Conservation (phyloP, 2,113 vertebrate species). For the Macquaria australasica region DNA sequence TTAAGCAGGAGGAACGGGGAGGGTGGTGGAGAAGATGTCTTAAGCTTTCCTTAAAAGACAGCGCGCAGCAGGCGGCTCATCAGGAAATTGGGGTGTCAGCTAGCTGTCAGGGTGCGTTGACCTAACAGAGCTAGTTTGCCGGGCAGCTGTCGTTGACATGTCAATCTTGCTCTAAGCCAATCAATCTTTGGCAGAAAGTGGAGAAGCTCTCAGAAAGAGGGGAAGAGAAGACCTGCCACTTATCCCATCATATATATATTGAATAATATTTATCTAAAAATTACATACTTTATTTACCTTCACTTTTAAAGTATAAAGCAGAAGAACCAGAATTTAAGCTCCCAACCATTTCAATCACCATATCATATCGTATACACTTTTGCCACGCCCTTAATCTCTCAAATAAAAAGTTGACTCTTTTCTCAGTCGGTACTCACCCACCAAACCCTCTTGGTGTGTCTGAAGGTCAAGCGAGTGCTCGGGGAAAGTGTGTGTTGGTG, state of each 20-base stretch:
- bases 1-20: conserved; percentile 45
- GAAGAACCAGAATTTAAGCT: neutral
- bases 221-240: conserved; percentile 20
- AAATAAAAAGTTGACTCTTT: conserved; percentile 35
- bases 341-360: neutral
- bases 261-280: conserved; percentile 6
- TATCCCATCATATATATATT: conserved; percentile 7
- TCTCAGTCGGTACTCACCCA: neutral
- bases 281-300: neutral
- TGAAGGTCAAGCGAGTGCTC: conserved; percentile 56
- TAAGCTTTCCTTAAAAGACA: conserved; percentile 65
- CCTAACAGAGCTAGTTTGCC: conserved; percentile 65
- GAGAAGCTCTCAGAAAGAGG: conserved; percentile 25
- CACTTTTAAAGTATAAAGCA: conserved; percentile 14
- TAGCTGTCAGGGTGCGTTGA: conserved; percentile 77
- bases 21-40: conserved; percentile 50
- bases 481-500: conserved; percentile 39
- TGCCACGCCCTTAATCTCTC: neutral
- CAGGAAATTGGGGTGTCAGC: conserved; percentile 81
- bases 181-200: conserved; percentile 67
- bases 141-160: conserved; percentile 73
- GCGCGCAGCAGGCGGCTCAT: conserved; percentile 59
- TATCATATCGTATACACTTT: neutral
- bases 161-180: conserved; percentile 73
- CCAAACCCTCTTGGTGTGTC: conserved; percentile 11